Evolutionary conservation across 2,797 vertebrate genomes (phyloP), one percentile per base, ranked within the genome.

Genomic region (Urosaurus nigricauda): DNA sequence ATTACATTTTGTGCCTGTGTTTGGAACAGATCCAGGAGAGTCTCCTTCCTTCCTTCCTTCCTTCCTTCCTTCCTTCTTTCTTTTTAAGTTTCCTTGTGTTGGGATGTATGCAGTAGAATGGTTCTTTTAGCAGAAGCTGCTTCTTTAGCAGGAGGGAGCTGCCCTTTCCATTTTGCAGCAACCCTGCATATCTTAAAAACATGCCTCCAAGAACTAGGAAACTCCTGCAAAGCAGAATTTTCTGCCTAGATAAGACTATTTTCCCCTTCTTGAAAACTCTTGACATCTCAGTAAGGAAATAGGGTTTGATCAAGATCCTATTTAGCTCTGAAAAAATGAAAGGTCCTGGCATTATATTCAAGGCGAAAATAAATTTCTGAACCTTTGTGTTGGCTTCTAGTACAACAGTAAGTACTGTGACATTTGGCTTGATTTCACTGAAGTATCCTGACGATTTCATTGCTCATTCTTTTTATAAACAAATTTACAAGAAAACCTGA

Each of bases 1-100:
- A 68, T 32, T 73, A 91, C 87, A 86, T 95, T 94, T 94, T 95
- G 89, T 94, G 51, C 65, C 29, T 68, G 63, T 68, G 63, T 32
- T 32, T 68, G 26, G 29, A 68, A 68, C 26, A 68, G 65, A 68
- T 32, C 65, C 29, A 68, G 29, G 24, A 26, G 12, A 91, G 51
- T 87, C 65, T 93, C 71, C 24, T 65, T 29, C 32, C 47, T 51
- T 51, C 9, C 47, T 68, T 68, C n/a, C n/a, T n/a, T n/a, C n/a
- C n/a, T n/a, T 93, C 71, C 24, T 65, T 29, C 32, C 47, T 51
- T 51, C 9, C 47, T 68, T 68, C n/a, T n/a, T n/a, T n/a, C n/a
- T 29, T 68, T 68, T 65, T 12, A 29, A 9, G 26, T 26, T 68
- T 11, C 29, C 29, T 68, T 29, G 32, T 68, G 11, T 68, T 12